Percentiles rank a stretch among this genome's conserved stretches.
Conservation (phyloP, 2,888 invertebrate species). For the Toxonevra muliebris region DNA sequence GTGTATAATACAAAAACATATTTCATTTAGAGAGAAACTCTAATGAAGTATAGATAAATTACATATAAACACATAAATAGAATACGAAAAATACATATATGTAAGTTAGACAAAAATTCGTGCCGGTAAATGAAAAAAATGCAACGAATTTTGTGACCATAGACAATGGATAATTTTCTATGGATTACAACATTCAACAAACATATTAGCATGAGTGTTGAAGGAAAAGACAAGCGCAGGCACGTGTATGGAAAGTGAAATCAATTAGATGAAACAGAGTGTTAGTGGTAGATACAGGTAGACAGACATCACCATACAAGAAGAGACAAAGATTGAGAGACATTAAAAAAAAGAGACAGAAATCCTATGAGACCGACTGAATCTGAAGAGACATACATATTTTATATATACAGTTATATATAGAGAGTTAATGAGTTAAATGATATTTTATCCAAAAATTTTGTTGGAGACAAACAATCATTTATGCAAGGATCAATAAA, state of each 20-base stretch:
- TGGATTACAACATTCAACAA: neutral
- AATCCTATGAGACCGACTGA: no score
- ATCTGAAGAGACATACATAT: no score
- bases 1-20: neutral
- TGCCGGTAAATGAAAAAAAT: neutral
- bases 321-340: no score
- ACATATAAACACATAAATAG: neutral
- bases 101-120: neutral
- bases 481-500: no score
- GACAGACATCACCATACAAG: no score
- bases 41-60: neutral
- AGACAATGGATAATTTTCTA: neutral
- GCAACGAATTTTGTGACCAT: neutral
- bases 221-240: neutral
- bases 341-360: no score
- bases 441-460: no score
- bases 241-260: constrained; percentile 23
- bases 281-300: no score
- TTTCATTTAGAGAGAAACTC: neutral
- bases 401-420: no score
- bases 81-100: neutral
- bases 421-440: no score
- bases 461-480: no score
- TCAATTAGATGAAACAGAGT: neutral
- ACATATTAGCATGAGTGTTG: neutral